Conservation (phyloP, 2,797 vertebrate species). For the Falco novaeseelandiae region DNA sequence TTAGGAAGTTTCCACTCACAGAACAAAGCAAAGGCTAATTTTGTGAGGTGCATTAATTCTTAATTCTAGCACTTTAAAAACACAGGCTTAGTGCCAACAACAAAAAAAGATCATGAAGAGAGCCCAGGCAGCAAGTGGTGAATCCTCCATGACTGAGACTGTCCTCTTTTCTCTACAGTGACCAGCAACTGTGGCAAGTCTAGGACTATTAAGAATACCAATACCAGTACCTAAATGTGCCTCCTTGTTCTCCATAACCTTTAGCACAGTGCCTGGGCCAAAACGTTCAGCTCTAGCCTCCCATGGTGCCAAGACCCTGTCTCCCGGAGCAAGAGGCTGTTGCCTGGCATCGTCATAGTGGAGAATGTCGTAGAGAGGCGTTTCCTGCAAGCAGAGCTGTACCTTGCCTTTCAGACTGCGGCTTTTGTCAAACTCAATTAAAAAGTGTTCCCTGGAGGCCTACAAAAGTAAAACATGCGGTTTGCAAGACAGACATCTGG, state of each 20-base stretch:
- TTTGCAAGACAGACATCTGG: neutral
- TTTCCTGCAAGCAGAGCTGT: conserved; percentile 54
- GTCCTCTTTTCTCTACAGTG: neutral
- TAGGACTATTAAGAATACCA: neutral
- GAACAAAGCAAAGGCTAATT: neutral
- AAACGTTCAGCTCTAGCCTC: conserved; percentile 48
- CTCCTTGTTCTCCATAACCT: conserved; percentile 34
- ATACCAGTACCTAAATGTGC: conserved; percentile 39
- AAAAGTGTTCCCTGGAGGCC: conserved; percentile 44
- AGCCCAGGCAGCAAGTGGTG: neutral
- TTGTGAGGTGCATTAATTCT: neutral
- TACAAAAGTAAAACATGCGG: neutral
- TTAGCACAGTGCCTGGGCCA: conserved; percentile 72
- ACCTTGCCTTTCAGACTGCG: neutral
- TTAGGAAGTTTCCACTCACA: neutral
- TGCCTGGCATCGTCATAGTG: conserved; percentile 58
- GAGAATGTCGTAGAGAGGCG: conserved; percentile 55
- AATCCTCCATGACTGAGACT: neutral
- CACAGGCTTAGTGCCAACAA: neutral
- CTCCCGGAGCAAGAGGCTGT: conserved; percentile 58
- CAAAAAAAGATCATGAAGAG: neutral
- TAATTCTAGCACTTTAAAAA: neutral
- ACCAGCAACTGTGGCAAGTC: accelerated
- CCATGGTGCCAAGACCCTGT: conserved; percentile 70
- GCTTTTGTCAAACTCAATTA: conserved; percentile 69